Percentiles rank a stretch among this genome's conserved stretches.
These are phyloP conservation scores for Ellobius talpinus DNA, from an alignment of 2,113 vertebrate species.

Conservation along the genomic window DNA sequence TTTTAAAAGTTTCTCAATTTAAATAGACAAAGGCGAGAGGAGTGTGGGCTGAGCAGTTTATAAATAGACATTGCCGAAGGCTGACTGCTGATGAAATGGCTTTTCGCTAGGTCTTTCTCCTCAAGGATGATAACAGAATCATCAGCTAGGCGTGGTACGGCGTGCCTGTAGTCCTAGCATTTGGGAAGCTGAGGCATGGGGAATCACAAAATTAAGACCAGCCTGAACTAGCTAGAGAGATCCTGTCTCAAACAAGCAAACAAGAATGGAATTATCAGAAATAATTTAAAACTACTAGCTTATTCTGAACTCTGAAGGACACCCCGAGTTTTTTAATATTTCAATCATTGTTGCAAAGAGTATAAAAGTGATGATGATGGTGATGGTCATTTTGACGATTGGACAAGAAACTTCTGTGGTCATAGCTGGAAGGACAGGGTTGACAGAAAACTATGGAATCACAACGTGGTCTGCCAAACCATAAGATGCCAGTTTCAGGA, in stretches of 20 bases:
- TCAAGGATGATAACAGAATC: neutral
- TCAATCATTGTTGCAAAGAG: conserved; percentile 72
- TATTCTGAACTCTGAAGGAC: conserved; percentile 58
- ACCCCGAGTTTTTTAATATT: conserved; percentile 41
- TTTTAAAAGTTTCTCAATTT: conserved; percentile 88
- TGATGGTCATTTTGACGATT: neutral
- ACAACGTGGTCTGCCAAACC: neutral
- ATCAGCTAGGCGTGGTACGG: neutral
- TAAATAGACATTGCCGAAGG: conserved; percentile 87
- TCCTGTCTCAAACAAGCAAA: neutral
- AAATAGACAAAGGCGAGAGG: conserved; percentile 90
- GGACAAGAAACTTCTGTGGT: neutral
- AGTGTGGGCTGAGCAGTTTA: conserved; percentile 85
- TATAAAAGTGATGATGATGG: neutral
- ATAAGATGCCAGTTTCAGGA: neutral
- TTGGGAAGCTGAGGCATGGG: neutral
- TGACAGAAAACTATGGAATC: neutral
- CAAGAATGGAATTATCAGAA: conserved; percentile 71
- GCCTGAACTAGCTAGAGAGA: neutral
- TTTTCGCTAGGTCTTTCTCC: conserved; percentile 74
- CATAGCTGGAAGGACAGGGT: neutral
- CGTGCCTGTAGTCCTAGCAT: neutral
- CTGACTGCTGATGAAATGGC: conserved; percentile 81
- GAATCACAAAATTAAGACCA: neutral
- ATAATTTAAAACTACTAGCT: conserved; percentile 58